phyloP scores from a whole-genome alignment of 2,888 invertebrate species.

The Mesorhabditis belari region DNA sequence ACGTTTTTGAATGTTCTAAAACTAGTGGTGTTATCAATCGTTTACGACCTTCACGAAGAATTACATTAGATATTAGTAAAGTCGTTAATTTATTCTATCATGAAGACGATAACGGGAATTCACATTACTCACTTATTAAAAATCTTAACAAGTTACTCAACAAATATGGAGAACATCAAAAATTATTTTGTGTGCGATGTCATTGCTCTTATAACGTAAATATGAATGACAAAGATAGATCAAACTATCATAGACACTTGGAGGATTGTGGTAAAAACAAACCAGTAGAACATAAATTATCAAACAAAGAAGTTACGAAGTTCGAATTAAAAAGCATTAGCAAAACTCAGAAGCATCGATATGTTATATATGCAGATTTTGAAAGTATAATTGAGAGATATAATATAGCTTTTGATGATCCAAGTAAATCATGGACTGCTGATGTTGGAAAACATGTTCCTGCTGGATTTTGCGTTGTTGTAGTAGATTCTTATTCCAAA shows the following conservation, averaged over 20 bases:
- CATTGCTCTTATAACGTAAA: too few relatives aligned
- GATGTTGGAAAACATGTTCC: conserved; percentile 7
- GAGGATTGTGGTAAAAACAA: conserved; percentile 22
- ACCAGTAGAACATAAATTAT: conserved; percentile 12
- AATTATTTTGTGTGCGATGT: conserved; percentile 19
- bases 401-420: not conserved
- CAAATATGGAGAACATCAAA: conserved; percentile 11
- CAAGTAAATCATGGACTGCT: conserved; percentile 2
- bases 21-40: not conserved
- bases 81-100: conserved; percentile 19
- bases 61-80: conserved; percentile 6
- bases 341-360: conserved; percentile 26
- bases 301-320: conserved; percentile 11
- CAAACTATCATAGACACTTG: conserved; percentile 17
- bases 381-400: conserved; percentile 12
- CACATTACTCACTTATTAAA: conserved; percentile 21
- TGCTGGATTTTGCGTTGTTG: conserved; percentile 6
- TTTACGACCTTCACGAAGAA: conserved; percentile 5
- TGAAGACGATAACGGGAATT: conserved; percentile 12
- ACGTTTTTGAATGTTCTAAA: conserved; percentile 11
- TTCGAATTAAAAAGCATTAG: conserved; percentile 17
- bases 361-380: conserved; percentile 22
- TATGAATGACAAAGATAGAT: conserved; percentile 12
- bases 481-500: conserved; percentile 2
- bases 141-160: conserved; percentile 15